These are phyloP conservation scores for Xenopus petersii DNA, from an alignment of 2,797 vertebrate genomes.

Conservation along the genomic window DNA sequence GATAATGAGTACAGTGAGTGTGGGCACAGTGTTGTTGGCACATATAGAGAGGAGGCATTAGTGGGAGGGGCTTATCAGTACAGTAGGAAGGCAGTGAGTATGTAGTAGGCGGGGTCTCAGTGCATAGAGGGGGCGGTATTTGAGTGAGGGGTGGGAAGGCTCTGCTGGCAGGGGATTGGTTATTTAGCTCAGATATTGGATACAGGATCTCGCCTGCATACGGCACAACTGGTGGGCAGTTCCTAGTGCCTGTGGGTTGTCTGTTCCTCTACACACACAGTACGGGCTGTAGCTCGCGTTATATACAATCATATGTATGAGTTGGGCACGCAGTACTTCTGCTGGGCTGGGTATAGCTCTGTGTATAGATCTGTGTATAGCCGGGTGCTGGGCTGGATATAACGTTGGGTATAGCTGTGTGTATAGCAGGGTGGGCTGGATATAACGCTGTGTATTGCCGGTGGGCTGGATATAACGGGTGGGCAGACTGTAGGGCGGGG, in stretches of 20 bases:
- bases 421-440: not conserved
- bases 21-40: no score
- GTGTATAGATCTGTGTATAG: no score
- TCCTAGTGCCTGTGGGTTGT: not conserved
- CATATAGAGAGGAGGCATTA: no score
- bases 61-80: no score
- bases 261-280: not conserved
- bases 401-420: no score
- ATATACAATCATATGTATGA: no score
- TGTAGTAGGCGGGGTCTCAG: not conserved
- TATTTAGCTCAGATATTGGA: not conserved
- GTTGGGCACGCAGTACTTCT: no score
- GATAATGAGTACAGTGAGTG: no score
- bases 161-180: not conserved
- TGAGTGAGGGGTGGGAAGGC: not conserved
- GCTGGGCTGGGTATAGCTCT: no score
- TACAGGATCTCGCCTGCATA: not conserved
- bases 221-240: not conserved
- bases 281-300: no score
- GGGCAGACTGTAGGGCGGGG: not conserved
- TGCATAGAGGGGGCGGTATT: not conserved
- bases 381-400: no score
- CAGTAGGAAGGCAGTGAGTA: no score
- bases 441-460: not conserved
- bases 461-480: constrained; percentile 6